phyloP scores from a whole-genome alignment of 1,140 invertebrate species.

The Plectrocnemia conspersa region DNA sequence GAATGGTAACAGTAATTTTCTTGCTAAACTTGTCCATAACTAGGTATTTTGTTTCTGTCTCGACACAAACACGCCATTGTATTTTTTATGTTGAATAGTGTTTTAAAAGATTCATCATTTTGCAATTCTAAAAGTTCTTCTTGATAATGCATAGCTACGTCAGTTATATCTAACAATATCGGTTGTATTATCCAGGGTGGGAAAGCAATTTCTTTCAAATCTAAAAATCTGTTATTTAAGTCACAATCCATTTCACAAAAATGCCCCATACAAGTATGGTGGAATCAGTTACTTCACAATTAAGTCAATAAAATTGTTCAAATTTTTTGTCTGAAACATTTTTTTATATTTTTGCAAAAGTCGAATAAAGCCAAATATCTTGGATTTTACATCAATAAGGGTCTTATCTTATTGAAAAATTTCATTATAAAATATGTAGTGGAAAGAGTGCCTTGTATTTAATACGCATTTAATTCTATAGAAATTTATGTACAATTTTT shows the following conservation, averaged over 20 bases:
- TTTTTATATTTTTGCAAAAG: neutral
- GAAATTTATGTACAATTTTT: no score
- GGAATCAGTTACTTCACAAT: neutral
- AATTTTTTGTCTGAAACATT: neutral
- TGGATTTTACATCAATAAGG: no score
- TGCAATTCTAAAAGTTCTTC: constrained; percentile 3
- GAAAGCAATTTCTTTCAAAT: constrained; percentile 9
- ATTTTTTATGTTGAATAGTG: constrained; percentile 13
- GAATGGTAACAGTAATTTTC: constrained; percentile 13
- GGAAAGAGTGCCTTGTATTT: no score
- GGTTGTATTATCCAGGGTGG: neutral
- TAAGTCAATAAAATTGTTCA: constrained; percentile 9
- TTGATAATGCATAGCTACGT: neutral
- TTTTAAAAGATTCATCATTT: constrained; percentile 14
- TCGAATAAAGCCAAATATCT: no score
- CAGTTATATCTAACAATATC: constrained; percentile 2
- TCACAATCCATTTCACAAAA: neutral
- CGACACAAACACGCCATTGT: constrained; percentile 12
- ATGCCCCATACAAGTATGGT: constrained; percentile 1
- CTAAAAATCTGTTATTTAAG: neutral
- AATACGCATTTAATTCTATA: no score
- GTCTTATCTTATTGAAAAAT: no score
- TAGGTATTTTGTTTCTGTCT: constrained; percentile 5
- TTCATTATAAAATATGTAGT: no score
- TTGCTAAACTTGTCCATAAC: neutral